These are phyloP conservation scores for Chlorops oryzae DNA, from an alignment of 1,140 invertebrate genomes.

Conservation along the genomic window DNA sequence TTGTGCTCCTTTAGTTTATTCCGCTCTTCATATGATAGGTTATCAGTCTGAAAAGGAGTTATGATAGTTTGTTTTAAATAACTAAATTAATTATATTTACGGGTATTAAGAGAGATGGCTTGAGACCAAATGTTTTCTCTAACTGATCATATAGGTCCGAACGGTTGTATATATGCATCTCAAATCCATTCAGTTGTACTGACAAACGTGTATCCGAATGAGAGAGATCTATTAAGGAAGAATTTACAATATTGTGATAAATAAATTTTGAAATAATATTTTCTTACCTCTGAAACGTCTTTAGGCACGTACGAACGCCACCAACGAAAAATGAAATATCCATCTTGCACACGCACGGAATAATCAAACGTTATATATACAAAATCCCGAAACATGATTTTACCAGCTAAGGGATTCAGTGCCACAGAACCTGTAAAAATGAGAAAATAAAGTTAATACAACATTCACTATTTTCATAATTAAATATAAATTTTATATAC, in stretches of 20 bases:
- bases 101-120: slow-evolving; percentile 65
- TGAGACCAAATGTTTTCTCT: slow-evolving; percentile 84
- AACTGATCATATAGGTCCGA: slow-evolving; percentile 81
- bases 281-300: slow-evolving; percentile 80
- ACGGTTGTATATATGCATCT: slow-evolving; percentile 93
- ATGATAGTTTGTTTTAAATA: not conserved
- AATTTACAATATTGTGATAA: slow-evolving; percentile 8
- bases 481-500: slow-evolving; percentile 5
- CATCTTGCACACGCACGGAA: slow-evolving; percentile 89
- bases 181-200: slow-evolving; percentile 91
- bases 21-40: slow-evolving; percentile 32
- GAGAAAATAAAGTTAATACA: slow-evolving; percentile 14
- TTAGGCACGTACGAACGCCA: slow-evolving; percentile 93
- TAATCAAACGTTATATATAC: slow-evolving; percentile 93
- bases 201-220: slow-evolving; percentile 92
- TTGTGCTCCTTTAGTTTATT: slow-evolving; percentile 51
- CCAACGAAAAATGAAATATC: slow-evolving; percentile 95
- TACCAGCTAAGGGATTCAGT: slow-evolving; percentile 89
- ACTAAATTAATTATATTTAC: slow-evolving; percentile 31
- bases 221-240: slow-evolving; percentile 70
- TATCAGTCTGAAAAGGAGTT: slow-evolving; percentile 17
- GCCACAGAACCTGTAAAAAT: slow-evolving; percentile 78
- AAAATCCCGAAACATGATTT: slow-evolving; percentile 97
- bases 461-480: slow-evolving; percentile 15
- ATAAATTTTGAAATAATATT: not conserved